Percentiles rank a stretch among this genome's conserved stretches.
These are phyloP conservation scores for Muntiacus muntjak DNA, from an alignment of 2,113 vertebrate genomes.

Conservation along the genomic window DNA sequence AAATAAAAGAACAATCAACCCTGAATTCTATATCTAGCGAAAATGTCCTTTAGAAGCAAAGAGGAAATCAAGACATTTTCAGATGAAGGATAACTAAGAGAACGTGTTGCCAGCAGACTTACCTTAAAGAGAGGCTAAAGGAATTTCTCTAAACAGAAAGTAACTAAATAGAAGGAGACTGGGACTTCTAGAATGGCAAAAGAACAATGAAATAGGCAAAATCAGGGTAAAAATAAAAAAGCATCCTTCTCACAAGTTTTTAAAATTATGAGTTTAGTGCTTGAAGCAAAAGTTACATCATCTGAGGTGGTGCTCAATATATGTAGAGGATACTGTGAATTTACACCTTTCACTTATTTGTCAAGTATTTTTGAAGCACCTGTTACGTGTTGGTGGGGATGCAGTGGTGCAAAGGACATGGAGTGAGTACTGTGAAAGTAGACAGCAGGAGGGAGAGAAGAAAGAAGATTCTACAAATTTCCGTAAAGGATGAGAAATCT, in stretches of 20 bases:
- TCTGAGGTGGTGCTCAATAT: background rate
- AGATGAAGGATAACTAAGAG: background rate
- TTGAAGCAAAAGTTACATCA: background rate
- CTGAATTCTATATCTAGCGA: background rate
- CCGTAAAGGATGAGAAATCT: background rate
- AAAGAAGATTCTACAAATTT: background rate
- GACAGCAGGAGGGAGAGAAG: background rate
- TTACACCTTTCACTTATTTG: background rate
- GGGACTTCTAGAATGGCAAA: background rate
- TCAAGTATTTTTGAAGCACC: background rate
- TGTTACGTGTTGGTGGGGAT: background rate
- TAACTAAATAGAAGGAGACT: background rate
- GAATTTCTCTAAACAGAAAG: background rate
- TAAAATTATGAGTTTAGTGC: background rate
- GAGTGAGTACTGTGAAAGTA: background rate
- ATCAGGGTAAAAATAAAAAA: background rate
- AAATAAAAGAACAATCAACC: background rate
- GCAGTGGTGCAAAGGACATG: background rate
- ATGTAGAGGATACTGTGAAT: background rate
- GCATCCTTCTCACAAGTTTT: background rate
- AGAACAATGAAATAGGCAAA: background rate
- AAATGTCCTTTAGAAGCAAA: background rate
- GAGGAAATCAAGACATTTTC: background rate
- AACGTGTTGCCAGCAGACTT: background rate
- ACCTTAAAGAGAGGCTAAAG: background rate